These are phyloP conservation scores for Frankliniella fusca DNA, from an alignment of 2,888 invertebrate genomes.

Conservation along the genomic window DNA sequence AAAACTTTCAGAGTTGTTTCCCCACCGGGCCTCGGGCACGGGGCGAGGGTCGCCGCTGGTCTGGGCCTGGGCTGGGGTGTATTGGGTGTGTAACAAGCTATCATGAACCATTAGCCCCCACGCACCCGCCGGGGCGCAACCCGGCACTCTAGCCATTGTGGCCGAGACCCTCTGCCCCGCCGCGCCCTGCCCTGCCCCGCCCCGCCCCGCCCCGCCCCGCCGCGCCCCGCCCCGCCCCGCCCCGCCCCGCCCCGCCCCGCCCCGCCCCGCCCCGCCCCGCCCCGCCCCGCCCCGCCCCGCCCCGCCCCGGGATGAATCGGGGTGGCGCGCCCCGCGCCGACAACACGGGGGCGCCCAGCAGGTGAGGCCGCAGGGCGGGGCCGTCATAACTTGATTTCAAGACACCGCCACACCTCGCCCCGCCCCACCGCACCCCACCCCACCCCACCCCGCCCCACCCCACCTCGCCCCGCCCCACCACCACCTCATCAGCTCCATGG, in stretches of 20 bases:
- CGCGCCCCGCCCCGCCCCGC: no score
- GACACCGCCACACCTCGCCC: not conserved
- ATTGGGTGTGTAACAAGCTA: no score
- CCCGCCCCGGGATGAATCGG: not conserved
- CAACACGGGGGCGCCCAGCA: no score
- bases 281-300: not conserved
- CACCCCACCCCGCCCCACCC: not conserved
- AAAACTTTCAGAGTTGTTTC: no score
- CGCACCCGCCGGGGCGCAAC: not conserved
- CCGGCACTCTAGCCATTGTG: not conserved
- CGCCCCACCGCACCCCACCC: not conserved
- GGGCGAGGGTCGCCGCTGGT: no score
- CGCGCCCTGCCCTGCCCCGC: not conserved
- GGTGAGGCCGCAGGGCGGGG: not conserved
- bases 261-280: not conserved
- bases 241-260: not conserved
- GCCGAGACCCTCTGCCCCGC: not conserved
- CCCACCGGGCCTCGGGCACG: no score
- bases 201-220: not conserved
- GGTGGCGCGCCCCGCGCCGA: no score
- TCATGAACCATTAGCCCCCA: no score
- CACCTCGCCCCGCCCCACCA: not conserved
- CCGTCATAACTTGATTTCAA: slow-evolving; percentile 22
- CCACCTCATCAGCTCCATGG: slow-evolving; percentile 22
- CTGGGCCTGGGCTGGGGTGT: no score